Conservation (phyloP, 2,797 vertebrate genomes). For the Chloroceryle amazona region DNA sequence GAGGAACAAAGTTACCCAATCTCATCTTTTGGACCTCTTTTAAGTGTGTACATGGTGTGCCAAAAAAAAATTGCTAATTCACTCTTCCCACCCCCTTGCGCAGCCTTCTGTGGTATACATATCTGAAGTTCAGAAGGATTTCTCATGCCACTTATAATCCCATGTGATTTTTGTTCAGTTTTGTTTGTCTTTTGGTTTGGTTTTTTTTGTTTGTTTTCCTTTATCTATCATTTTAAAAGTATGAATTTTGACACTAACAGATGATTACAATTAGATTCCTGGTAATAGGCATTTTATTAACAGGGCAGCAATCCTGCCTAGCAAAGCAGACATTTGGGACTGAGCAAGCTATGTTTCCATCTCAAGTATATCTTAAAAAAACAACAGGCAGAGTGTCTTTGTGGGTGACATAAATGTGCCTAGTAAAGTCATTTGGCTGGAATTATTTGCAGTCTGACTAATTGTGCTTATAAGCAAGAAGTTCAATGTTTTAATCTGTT, state of each 20-base stretch:
- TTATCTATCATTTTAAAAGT: not conserved
- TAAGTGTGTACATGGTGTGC: not conserved
- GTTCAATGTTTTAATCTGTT: not conserved
- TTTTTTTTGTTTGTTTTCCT: not conserved
- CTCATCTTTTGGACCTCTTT: not conserved
- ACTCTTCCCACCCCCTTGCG: not conserved
- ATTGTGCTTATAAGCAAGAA: not conserved
- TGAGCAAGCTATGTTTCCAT: not conserved
- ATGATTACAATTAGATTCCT: not conserved
- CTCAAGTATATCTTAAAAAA: not conserved
- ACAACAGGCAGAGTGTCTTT: not conserved
- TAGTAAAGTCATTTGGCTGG: not conserved
- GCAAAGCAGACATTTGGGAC: not conserved
- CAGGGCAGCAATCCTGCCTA: not conserved
- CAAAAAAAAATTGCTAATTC: not conserved
- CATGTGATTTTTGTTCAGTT: not conserved
- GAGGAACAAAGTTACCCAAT: not conserved
- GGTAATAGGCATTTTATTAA: not conserved
- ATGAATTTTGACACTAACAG: not conserved
- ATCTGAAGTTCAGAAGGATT: not conserved
- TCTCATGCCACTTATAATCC: not conserved
- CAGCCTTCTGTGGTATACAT: rapidly evolving
- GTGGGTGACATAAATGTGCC: not conserved
- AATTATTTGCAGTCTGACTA: not conserved
- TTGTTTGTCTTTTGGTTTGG: too few species aligned